Evolutionary conservation across 2,113 vertebrate species (phyloP).

Genomic region (Agelaius phoeniceus): DNA sequence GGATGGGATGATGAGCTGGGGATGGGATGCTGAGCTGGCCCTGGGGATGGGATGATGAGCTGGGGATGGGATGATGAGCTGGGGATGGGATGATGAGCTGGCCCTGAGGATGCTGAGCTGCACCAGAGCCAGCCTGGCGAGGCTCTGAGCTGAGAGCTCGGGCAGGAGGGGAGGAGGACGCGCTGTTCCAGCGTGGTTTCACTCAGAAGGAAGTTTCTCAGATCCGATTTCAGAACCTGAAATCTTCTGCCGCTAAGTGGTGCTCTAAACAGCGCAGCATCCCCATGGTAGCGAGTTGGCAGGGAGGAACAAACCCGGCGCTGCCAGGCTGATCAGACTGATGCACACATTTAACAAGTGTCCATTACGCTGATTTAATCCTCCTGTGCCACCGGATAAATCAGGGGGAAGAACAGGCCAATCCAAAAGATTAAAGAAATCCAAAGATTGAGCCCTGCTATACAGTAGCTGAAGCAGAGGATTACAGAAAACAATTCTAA

Average conservation of each 20-base stretch:
- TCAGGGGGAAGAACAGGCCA: constrained; percentile 2
- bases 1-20: too few species aligned
- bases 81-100: too few species aligned
- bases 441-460: background rate
- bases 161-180: background rate
- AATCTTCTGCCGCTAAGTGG: constrained; percentile 59
- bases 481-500: constrained; percentile 1
- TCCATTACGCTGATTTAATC: background rate
- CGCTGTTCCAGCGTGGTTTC: background rate
- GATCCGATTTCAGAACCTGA: background rate
- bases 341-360: background rate
- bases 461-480: background rate
- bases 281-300: rapidly evolving
- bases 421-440: constrained; percentile 37
- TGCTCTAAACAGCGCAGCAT: constrained; percentile 35
- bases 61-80: too few species aligned
- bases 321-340: background rate
- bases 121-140: rapidly evolving
- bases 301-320: background rate
- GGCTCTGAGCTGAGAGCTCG: background rate
- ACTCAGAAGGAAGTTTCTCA: rapidly evolving
- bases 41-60: too few species aligned
- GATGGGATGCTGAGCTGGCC: too few species aligned
- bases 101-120: background rate
- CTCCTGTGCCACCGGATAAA: background rate